These are phyloP conservation scores for Catamblyrhynchus diadema DNA, from an alignment of 2,797 vertebrate species.

Conservation along the genomic window DNA sequence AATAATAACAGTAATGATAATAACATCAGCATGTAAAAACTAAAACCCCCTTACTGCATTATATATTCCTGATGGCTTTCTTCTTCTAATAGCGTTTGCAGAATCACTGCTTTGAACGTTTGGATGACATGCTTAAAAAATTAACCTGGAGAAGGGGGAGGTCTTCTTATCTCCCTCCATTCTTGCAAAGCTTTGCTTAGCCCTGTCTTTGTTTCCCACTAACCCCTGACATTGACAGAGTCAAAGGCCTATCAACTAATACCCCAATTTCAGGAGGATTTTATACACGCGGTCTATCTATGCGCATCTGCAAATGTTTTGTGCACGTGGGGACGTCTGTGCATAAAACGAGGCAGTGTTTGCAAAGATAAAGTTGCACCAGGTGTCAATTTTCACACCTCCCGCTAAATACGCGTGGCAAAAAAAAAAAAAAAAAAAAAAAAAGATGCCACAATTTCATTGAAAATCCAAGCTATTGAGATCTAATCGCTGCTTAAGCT, in stretches of 20 bases:
- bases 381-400: slow-evolving; percentile 75
- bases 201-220: slow-evolving; percentile 70
- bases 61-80: slow-evolving; percentile 52
- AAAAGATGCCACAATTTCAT: slow-evolving; percentile 64
- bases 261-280: slow-evolving; percentile 63
- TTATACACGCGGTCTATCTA: slow-evolving; percentile 5
- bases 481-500: slow-evolving; percentile 78
- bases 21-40: slow-evolving; percentile 56
- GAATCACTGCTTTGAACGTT: slow-evolving; percentile 59
- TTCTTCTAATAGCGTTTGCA: slow-evolving; percentile 56
- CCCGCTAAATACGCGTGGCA: slow-evolving; percentile 53
- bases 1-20: slow-evolving; percentile 65
- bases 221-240: slow-evolving; percentile 71
- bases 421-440: slow-evolving; percentile 44
- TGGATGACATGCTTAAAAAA: slow-evolving; percentile 65
- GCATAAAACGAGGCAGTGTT: slow-evolving; percentile 29
- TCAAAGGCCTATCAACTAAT: slow-evolving; percentile 73
- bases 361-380: slow-evolving; percentile 74
- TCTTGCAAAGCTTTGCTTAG: slow-evolving; percentile 57
- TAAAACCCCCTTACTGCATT: slow-evolving; percentile 16
- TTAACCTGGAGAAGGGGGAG: slow-evolving; percentile 77
- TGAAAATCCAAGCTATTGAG: slow-evolving; percentile 76
- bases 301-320: not conserved
- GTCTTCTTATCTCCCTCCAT: slow-evolving; percentile 58
- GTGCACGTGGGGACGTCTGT: not conserved